A percentile compares a stretch with the other conserved stretches of the same genome.
Evolutionary conservation across 2,797 vertebrate genomes (phyloP).

Genomic region (Bufotes viridis): DNA sequence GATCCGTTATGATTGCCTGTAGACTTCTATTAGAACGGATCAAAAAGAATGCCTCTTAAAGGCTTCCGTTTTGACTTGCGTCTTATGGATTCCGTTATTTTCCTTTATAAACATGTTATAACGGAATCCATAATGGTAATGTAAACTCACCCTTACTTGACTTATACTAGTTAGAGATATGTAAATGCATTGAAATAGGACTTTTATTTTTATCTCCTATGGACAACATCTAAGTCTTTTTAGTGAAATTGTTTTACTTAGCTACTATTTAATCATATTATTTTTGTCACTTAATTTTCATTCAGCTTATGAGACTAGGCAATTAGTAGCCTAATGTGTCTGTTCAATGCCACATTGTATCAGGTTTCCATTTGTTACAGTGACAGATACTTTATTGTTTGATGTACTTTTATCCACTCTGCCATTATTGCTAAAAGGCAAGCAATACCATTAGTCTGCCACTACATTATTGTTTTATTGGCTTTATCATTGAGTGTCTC

Average conservation of each 20-base stretch:
- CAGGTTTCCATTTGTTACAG: background rate
- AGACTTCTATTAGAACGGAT: no score
- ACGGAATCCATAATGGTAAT: no score
- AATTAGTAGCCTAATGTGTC: background rate
- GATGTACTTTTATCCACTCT: background rate
- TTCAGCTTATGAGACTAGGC: background rate
- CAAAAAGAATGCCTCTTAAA: no score
- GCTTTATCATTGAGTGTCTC: background rate
- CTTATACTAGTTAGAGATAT: no score
- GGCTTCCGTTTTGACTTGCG: no score
- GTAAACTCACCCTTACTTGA: no score
- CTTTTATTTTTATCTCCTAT: no score
- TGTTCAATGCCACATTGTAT: background rate
- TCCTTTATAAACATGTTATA: no score
- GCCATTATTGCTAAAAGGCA: background rate
- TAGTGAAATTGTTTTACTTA: background rate
- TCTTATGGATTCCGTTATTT: no score
- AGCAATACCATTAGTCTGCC: background rate
- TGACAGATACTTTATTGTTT: conserved; percentile 3
- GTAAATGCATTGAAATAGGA: no score
- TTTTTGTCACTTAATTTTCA: conserved; percentile 11
- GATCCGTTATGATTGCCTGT: no score
- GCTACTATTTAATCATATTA: background rate
- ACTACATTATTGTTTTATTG: background rate
- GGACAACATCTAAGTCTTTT: no score